These are phyloP conservation scores for Drosophila multiciliata DNA, from an alignment of 2,888 invertebrate species.

Conservation along the genomic window DNA sequence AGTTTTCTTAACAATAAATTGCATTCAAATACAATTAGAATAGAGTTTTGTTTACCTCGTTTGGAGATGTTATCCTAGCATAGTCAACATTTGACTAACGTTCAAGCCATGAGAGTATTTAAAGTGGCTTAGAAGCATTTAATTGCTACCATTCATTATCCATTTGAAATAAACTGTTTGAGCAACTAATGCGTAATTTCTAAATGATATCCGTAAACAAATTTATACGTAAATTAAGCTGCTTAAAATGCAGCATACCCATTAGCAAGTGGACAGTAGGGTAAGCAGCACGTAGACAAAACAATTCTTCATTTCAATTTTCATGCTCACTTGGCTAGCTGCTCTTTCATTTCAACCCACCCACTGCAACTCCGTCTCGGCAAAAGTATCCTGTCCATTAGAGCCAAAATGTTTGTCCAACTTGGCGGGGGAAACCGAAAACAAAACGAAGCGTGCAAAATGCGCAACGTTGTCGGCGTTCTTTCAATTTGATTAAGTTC, in stretches of 20 bases:
- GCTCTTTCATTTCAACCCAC: not conserved
- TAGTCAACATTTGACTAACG: constrained; percentile 10
- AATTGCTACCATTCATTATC: not conserved
- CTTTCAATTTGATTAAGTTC: constrained; percentile 73
- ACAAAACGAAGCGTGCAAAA: constrained; percentile 69
- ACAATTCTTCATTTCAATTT: constrained; percentile 57
- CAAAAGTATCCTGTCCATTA: constrained; percentile 35
- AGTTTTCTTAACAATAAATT: constrained; percentile 57
- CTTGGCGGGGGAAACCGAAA: constrained; percentile 47
- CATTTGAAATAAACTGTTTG: not conserved
- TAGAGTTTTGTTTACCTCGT: constrained; percentile 27
- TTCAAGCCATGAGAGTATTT: not conserved
- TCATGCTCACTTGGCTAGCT: constrained; percentile 50
- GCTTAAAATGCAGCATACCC: not conserved
- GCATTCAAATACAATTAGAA: constrained; percentile 58
- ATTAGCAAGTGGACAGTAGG: not conserved
- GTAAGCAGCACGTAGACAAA: constrained; percentile 26
- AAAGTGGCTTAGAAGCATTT: constrained; percentile 13
- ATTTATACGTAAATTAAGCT: not conserved
- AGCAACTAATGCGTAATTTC: not conserved
- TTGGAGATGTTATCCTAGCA: constrained; percentile 9
- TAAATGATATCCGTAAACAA: not conserved
- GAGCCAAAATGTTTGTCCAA: constrained; percentile 50
- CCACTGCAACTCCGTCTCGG: not conserved
- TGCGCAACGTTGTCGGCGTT: constrained; percentile 55